Percentiles rank a stretch among this genome's conserved stretches.
These are phyloP conservation scores for Synanthedon tipuliformis DNA, from an alignment of 2,888 invertebrate genomes.

Conservation along the genomic window DNA sequence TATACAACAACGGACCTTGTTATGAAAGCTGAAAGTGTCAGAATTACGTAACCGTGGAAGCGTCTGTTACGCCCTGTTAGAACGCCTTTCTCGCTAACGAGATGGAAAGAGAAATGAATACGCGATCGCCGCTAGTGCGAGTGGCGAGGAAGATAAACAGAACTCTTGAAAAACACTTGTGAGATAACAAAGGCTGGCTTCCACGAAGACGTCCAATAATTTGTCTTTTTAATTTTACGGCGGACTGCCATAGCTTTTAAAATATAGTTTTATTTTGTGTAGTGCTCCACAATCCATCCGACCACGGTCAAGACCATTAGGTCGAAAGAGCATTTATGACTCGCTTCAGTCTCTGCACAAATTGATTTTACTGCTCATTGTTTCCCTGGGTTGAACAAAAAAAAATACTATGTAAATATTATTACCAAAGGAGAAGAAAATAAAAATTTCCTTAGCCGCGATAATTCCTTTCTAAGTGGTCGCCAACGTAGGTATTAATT, in stretches of 20 bases:
- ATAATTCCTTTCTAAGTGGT: background rate
- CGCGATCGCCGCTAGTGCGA: slow-evolving; percentile 33
- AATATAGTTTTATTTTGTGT: slow-evolving; percentile 38
- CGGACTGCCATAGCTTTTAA: slow-evolving; percentile 63
- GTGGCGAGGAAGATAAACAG: slow-evolving; percentile 51
- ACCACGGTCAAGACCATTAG: slow-evolving; percentile 57
- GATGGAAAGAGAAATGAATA: slow-evolving; percentile 52
- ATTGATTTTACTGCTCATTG: slow-evolving; percentile 62
- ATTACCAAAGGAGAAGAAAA: no score
- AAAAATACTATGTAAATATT: slow-evolving; percentile 19
- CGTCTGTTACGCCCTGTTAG: slow-evolving; percentile 64
- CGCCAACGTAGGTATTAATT: background rate
- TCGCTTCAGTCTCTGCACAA: slow-evolving; percentile 52
- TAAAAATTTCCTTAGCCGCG: background rate
- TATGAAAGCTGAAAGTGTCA: slow-evolving; percentile 64
- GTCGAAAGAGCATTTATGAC: slow-evolving; percentile 47
- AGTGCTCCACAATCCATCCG: slow-evolving; percentile 35
- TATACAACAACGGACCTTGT: slow-evolving; percentile 63
- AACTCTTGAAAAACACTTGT: slow-evolving; percentile 69
- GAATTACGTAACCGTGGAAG: slow-evolving; percentile 63
- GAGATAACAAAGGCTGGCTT: slow-evolving; percentile 68
- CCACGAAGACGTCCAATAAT: slow-evolving; percentile 70
- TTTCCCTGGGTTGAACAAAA: slow-evolving; percentile 41
- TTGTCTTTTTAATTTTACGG: slow-evolving; percentile 70
- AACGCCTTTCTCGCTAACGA: slow-evolving; percentile 61